A percentile compares a stretch with the other conserved stretches of the same genome.
These are phyloP conservation scores for Cetoscarus ocellatus DNA, from an alignment of 2,797 vertebrate species.

Conservation along the genomic window DNA sequence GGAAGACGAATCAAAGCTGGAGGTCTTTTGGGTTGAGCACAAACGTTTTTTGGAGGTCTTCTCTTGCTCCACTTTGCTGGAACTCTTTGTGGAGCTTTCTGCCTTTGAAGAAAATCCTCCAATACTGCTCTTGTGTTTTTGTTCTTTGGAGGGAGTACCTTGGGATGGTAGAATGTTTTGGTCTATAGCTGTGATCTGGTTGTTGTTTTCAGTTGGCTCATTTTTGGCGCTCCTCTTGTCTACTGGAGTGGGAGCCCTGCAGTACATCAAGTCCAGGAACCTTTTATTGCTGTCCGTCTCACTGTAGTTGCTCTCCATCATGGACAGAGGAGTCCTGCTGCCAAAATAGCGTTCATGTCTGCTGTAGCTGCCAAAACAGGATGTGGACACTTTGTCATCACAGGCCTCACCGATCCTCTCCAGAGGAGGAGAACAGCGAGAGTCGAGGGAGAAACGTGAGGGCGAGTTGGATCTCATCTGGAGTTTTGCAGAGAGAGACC, in stretches of 20 bases:
- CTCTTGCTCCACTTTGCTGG: constrained; percentile 86
- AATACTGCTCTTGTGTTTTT: constrained; percentile 82
- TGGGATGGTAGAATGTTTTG: constrained; percentile 86
- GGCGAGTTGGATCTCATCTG: constrained; percentile 91
- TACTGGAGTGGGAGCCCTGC: constrained; percentile 82
- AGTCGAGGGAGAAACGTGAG: constrained; percentile 96
- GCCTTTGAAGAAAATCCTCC: constrained; percentile 80
- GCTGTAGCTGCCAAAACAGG: constrained; percentile 91
- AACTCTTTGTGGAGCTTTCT: constrained; percentile 82
- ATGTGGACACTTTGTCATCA: constrained; percentile 94
- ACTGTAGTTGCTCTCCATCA: constrained; percentile 90
- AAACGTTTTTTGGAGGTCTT: constrained; percentile 88
- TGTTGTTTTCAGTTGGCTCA: constrained; percentile 93
- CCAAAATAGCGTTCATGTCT: constrained; percentile 88
- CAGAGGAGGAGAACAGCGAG: constrained; percentile 92
- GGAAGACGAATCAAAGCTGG: constrained; percentile 80
- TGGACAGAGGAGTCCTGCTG: constrained; percentile 91
- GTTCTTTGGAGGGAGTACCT: constrained; percentile 90
- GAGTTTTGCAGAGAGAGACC: constrained; percentile 95
- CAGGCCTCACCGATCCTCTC: constrained; percentile 93
- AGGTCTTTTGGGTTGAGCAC: constrained; percentile 84
- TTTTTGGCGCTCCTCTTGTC: constrained; percentile 84
- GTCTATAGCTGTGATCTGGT: constrained; percentile 92
- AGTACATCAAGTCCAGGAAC: constrained; percentile 81
- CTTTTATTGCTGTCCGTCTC: constrained; percentile 85